Evolutionary conservation across 2,113 vertebrate species (phyloP).

Genomic region (Opisthocomus hoazin): DNA sequence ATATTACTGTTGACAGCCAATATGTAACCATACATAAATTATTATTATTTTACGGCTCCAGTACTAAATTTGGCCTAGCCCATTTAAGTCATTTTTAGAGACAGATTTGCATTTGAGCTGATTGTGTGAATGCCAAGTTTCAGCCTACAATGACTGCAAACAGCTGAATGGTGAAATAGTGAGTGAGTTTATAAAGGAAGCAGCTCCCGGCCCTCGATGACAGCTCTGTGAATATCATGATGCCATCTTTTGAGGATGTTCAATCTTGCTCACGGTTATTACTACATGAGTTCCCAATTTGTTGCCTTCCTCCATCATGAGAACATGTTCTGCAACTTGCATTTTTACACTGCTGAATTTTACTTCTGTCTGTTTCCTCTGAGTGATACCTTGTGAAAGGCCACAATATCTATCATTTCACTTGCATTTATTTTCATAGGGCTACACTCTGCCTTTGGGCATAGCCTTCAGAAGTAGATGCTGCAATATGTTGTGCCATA

Average conservation of each 20-base stretch:
- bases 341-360: neutral
- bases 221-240: constrained; percentile 21
- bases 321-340: neutral
- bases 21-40: constrained; percentile 5
- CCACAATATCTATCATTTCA: neutral
- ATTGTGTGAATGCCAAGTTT: constrained; percentile 22
- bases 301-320: neutral
- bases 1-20: neutral
- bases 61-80: constrained; percentile 26
- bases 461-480: neutral
- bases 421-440: neutral
- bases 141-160: constrained; percentile 25
- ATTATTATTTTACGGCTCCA: constrained; percentile 38
- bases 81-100: constrained; percentile 40
- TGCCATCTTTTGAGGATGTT: neutral
- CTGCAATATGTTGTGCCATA: neutral
- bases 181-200: constrained; percentile 24
- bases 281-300: neutral
- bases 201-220: constrained; percentile 1
- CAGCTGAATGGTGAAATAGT: constrained; percentile 47
- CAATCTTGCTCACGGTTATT: neutral
- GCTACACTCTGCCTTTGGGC: neutral
- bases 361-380: neutral
- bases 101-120: constrained; percentile 26
- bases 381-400: neutral